These are phyloP conservation scores for Butorides virescens DNA, from an alignment of 2,113 vertebrate genomes.

Conservation along the genomic window DNA sequence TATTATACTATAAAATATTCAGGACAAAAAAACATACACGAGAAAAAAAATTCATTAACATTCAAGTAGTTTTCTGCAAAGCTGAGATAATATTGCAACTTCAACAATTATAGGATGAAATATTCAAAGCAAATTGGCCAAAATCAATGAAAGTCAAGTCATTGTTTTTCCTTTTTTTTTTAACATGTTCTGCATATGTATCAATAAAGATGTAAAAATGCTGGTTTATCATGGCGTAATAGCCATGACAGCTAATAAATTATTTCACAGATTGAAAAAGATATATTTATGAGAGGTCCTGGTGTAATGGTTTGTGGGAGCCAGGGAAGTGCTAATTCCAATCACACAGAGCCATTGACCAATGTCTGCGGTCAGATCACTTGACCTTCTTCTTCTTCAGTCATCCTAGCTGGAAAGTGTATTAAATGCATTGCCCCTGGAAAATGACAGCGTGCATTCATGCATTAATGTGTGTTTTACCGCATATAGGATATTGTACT, in stretches of 20 bases:
- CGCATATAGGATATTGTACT: not conserved
- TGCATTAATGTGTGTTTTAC: not conserved
- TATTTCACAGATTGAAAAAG: not conserved
- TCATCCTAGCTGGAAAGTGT: not conserved
- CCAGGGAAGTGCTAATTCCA: not conserved
- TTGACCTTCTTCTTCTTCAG: conserved; percentile 35
- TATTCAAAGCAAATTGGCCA: not conserved
- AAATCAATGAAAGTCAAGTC: not conserved
- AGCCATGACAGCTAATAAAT: not conserved
- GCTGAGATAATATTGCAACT: not conserved
- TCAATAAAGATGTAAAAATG: not conserved
- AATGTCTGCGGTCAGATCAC: not conserved
- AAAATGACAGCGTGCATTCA: not conserved
- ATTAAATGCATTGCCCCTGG: not conserved
- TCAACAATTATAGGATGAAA: not conserved
- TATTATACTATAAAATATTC: not conserved
- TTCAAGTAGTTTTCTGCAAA: not conserved
- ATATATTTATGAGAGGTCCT: not conserved
- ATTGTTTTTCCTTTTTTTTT: not conserved
- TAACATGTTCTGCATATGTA: not conserved
- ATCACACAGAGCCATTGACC: conserved; percentile 4
- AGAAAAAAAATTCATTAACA: not conserved
- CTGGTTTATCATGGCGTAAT: not conserved
- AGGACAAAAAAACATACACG: not conserved
- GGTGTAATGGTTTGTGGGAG: not conserved